Evolutionary conservation across 2,888 invertebrate species (phyloP).

Genomic region (Actias luna): DNA sequence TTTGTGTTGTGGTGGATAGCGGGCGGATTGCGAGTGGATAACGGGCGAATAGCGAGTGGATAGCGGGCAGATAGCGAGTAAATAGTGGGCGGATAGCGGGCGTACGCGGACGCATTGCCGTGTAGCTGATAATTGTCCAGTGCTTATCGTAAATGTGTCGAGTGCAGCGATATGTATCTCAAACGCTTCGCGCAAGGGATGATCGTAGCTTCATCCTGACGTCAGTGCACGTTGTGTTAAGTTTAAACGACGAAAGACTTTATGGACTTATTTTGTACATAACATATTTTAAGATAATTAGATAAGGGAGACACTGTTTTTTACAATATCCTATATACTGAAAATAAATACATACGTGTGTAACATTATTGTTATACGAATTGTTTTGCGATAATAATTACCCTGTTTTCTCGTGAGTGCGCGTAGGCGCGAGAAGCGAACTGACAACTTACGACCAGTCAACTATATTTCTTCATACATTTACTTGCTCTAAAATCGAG

Average conservation of each 20-base stretch:
- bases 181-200: conserved; percentile 46
- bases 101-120: background rate
- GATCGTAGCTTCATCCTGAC: conserved; percentile 57
- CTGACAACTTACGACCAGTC: conserved; percentile 28
- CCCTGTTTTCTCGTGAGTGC: conserved; percentile 59
- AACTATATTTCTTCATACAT: conserved; percentile 31
- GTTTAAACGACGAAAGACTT: conserved; percentile 66
- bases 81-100: background rate
- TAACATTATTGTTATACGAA: conserved; percentile 67
- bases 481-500: conserved; percentile 39
- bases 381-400: conserved; percentile 58
- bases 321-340: conserved; percentile 78
- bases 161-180: conserved; percentile 42
- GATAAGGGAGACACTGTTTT: conserved; percentile 76
- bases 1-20: background rate
- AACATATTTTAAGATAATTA: conserved; percentile 69
- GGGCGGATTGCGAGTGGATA: background rate
- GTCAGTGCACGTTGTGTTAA: conserved; percentile 60
- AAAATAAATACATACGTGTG: conserved; percentile 71
- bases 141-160: conserved; percentile 5
- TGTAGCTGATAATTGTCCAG: background rate
- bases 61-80: no score
- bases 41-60: background rate
- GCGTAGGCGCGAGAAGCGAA: conserved; percentile 48
- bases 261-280: conserved; percentile 76